phyloP scores from a whole-genome alignment of 1,140 invertebrate species.

The Harpegnathos saltator region DNA sequence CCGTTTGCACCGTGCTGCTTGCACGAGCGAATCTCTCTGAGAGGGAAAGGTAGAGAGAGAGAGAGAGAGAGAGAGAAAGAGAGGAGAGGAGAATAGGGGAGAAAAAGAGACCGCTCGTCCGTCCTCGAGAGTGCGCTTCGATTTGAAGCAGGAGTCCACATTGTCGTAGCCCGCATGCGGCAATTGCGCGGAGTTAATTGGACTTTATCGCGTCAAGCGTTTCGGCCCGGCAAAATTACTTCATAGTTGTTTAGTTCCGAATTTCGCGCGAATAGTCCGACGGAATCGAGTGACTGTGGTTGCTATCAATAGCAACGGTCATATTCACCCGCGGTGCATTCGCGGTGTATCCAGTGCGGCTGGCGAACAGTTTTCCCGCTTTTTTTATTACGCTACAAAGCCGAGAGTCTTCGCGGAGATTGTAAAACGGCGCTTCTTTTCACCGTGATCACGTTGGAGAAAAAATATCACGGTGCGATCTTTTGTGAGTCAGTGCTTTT shows the following conservation, averaged over 20 bases:
- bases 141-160: constrained; percentile 35
- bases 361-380: constrained; percentile 36
- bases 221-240: constrained; percentile 71
- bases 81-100: too few relatives aligned
- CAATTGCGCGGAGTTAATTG: constrained; percentile 72
- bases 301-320: constrained; percentile 53
- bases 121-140: constrained; percentile 41
- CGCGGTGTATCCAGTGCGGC: not conserved
- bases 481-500: not conserved
- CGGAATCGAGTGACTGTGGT: constrained; percentile 34
- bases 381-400: constrained; percentile 36
- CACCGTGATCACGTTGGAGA: not conserved
- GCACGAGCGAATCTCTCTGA: not conserved
- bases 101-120: not conserved
- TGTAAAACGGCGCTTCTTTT: not conserved
- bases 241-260: constrained; percentile 72
- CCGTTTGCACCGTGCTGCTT: not conserved
- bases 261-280: constrained; percentile 68
- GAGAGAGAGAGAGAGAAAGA: too few relatives aligned
- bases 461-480: not conserved
- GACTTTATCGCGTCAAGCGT: constrained; percentile 75
- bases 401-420: constrained; percentile 25
- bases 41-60: too few relatives aligned
- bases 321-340: constrained; percentile 37
- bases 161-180: constrained; percentile 9